phyloP scores from a whole-genome alignment of 2,113 vertebrate species.

The Silurus glanis region DNA sequence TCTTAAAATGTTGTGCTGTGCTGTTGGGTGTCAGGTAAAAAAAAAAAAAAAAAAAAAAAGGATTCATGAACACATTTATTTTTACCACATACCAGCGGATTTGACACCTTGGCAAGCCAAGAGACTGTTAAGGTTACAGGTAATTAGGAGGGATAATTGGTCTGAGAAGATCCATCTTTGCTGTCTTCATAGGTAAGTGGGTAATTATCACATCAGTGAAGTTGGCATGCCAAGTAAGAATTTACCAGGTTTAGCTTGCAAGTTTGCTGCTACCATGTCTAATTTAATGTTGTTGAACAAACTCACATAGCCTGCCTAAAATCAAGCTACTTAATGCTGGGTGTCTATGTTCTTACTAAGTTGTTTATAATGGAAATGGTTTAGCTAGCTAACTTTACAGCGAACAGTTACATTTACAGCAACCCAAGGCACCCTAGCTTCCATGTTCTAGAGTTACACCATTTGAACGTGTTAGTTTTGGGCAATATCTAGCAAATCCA shows the following conservation, averaged over 20 bases:
- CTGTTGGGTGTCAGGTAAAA: not conserved
- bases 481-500: not conserved
- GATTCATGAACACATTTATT: slow-evolving; percentile 1
- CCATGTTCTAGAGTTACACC: not conserved
- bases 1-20: not conserved
- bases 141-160: not conserved
- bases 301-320: not conserved
- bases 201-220: not conserved
- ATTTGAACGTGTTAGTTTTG: not conserved
- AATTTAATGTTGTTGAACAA: not conserved
- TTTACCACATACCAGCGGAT: not conserved
- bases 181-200: not conserved
- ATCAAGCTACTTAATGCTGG: not conserved
- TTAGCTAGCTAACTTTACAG: not conserved
- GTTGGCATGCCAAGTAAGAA: not conserved
- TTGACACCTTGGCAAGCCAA: not conserved
- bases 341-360: not conserved
- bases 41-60: no score
- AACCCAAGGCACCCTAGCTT: not conserved
- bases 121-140: not conserved
- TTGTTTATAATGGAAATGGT: not conserved
- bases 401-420: not conserved
- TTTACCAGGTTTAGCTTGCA: not conserved
- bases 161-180: not conserved
- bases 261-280: not conserved